Conservation (phyloP, 2,113 vertebrate genomes). For the Vimba vimba region DNA sequence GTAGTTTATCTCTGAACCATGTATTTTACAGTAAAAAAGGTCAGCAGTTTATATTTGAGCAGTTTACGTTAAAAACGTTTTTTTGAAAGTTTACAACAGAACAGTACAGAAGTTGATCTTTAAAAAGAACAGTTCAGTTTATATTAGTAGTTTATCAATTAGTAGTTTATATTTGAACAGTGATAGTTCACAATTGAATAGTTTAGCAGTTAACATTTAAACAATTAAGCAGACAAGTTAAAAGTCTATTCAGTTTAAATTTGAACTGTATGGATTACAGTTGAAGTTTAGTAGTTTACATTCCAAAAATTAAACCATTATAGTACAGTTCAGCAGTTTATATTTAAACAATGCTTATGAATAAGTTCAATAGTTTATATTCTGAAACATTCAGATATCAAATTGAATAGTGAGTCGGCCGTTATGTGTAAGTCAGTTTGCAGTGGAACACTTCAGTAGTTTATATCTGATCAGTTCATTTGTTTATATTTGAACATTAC, state of each 20-base stretch:
- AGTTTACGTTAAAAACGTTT: background rate
- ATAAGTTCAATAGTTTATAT: background rate
- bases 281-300: background rate
- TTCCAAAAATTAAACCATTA: background rate
- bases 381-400: background rate
- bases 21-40: background rate
- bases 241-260: background rate
- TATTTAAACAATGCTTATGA: background rate
- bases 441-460: background rate
- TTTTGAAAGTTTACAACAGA: background rate
- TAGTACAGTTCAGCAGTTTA: background rate
- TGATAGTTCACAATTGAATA: too few species aligned
- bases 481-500: background rate
- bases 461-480: background rate
- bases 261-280: background rate
- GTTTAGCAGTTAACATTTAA: background rate
- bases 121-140: too few species aligned
- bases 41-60: background rate
- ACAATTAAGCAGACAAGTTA: background rate
- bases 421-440: background rate
- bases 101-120: too few species aligned
- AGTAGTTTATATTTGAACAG: too few species aligned
- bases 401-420: background rate
- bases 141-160: too few species aligned
- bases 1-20: background rate